Conservation (phyloP, 2,888 invertebrate genomes). For the Pammene aurita region DNA sequence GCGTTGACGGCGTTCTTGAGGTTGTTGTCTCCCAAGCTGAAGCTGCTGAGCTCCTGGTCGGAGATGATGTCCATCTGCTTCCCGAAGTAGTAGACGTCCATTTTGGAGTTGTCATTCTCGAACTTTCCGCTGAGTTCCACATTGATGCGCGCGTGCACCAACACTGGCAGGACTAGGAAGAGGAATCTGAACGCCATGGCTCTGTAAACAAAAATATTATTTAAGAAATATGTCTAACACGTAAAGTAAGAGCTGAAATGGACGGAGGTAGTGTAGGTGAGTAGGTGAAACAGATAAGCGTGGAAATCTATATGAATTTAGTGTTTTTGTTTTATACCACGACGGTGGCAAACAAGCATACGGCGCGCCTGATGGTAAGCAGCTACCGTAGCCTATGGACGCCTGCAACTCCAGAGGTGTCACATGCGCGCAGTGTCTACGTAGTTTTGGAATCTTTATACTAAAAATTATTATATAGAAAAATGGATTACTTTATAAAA, state of each 20-base stretch:
- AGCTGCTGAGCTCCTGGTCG: constrained; percentile 52
- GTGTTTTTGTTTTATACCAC: too few relatives aligned
- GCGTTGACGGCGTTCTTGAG: constrained; percentile 49
- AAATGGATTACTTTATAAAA: too few relatives aligned
- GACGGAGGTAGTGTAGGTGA: too few relatives aligned
- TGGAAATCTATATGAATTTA: too few relatives aligned
- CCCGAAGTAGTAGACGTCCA: constrained; percentile 46
- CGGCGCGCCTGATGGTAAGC: too few relatives aligned
- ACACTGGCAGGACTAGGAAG: constrained; percentile 21
- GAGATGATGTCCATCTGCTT: constrained; percentile 49
- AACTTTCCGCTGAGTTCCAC: constrained; percentile 21
- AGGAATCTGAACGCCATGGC: constrained; percentile 26
- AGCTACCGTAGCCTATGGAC: too few relatives aligned
- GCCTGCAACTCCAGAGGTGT: too few relatives aligned
- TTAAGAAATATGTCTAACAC: neutral
- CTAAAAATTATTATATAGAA: too few relatives aligned
- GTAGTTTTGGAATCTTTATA: too few relatives aligned
- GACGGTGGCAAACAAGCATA: too few relatives aligned
- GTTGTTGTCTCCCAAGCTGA: constrained; percentile 51
- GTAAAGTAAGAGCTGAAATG: neutral
- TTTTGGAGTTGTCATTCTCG: neutral
- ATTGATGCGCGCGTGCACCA: constrained; percentile 26
- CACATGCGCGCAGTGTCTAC: too few relatives aligned
- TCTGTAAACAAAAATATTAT: constrained; percentile 13
- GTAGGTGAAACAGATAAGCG: too few relatives aligned